These are phyloP conservation scores for Bos indicus DNA, from an alignment of 2,113 vertebrate genomes.

Conservation along the genomic window DNA sequence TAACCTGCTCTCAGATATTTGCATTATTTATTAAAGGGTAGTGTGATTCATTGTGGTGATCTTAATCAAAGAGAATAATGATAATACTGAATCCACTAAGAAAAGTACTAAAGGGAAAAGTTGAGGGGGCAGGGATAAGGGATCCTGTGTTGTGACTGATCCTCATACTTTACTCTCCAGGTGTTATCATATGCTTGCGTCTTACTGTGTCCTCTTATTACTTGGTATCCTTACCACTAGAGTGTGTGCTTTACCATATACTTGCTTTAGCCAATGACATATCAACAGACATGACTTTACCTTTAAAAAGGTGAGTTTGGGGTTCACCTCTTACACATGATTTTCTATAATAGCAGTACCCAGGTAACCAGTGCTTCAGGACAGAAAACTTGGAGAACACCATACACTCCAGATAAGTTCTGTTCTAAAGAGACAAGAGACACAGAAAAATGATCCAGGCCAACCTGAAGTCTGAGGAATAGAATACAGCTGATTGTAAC, in stretches of 20 bases:
- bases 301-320: neutral
- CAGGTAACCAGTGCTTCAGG: neutral
- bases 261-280: neutral
- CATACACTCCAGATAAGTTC: neutral
- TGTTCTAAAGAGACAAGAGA: neutral
- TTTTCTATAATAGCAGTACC: neutral
- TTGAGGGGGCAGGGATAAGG: neutral
- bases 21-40: neutral
- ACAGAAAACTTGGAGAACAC: too few relatives aligned
- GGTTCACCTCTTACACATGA: neutral
- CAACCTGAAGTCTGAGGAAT: neutral
- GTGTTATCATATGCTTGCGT: neutral
- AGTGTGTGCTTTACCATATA: neutral
- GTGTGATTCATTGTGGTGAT: neutral
- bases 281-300: neutral
- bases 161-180: neutral
- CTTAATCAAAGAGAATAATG: neutral
- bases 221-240: neutral
- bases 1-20: neutral
- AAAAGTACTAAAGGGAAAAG: neutral
- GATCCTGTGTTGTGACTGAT: rapidly evolving
- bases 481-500: neutral
- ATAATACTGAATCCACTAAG: neutral
- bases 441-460: neutral
- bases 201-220: rapidly evolving